Evolutionary conservation across 2,888 invertebrate species (phyloP), one percentile per base, ranked within the genome.

Genomic region (Cephus sareptanus): DNA sequence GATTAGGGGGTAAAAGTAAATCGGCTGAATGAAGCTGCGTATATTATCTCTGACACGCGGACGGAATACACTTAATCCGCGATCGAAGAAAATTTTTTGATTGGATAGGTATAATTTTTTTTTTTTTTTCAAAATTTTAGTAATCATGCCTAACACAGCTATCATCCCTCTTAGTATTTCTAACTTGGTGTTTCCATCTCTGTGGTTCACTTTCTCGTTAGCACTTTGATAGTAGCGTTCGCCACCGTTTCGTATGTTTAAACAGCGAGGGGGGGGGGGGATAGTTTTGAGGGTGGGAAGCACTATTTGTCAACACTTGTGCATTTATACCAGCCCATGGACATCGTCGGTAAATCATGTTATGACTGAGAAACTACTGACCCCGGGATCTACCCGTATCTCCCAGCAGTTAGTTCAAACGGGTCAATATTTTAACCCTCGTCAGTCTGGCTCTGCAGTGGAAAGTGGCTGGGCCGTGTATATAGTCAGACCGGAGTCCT

Each of bases 241-340:
- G 76, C 80, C 81, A 82, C 83, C 81, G 80, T 83, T 85, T 83
- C 82, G 82, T 84, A 81, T 82, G 84, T 86, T 87, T 85, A 85
- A 86, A 84, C 82, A 85, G 83, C 84, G 80, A 3, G 12, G 75
- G 76, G 81, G 81, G 12, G 75, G 76, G 81, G 81, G 56, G 56
- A 6, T 56, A 56, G 56, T 56, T 56, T 56, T 56, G 23, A 56
- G 23, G 23, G 56, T 56, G 56, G 83, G 82, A 83, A 83, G 87
- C 83, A 85, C 84, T 87, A 86, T 88, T 88, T 87, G 85, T 87
- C 87, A 85, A 85, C 84, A 86, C 83, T 83, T 81, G 82, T 79
- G 84, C 85, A 84, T 86, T 86, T 85, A 82, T 85, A 85, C 85
- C 77, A 75, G 30, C 70, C 79, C 76, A 79, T 76, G 81, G 80